phyloP scores from a whole-genome alignment of 2,113 vertebrate species.

The Brachyhypopomus gauderio region DNA sequence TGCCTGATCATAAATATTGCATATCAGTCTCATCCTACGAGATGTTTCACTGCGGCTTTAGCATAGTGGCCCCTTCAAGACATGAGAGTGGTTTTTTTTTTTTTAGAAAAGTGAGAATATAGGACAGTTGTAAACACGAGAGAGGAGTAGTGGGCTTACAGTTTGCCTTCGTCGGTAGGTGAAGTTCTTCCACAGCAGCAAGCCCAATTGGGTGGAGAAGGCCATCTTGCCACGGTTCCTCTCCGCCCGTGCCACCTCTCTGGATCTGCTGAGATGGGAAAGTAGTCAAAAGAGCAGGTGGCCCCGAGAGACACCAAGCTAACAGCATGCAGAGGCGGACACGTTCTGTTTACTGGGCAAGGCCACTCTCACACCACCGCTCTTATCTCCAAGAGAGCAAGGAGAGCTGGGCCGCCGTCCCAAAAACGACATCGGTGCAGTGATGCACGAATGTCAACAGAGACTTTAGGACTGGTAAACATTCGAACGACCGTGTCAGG shows the following conservation, averaged over 20 bases:
- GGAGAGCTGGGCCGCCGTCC: not conserved
- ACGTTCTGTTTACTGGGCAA: slow-evolving; percentile 7
- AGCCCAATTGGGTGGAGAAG: slow-evolving; percentile 88
- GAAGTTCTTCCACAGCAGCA: slow-evolving; percentile 98
- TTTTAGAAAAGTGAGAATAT: not conserved
- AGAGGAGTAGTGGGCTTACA: slow-evolving; percentile 72
- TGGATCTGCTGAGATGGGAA: slow-evolving; percentile 72
- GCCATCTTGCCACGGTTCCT: slow-evolving; percentile 80
- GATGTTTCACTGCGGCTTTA: too few species aligned
- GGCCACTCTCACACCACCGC: not conserved
- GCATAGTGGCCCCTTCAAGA: too few species aligned
- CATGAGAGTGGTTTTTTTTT: not conserved
- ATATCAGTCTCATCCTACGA: too few species aligned
- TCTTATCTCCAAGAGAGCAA: not conserved
- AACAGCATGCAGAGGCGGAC: not conserved
- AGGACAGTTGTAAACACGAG: not conserved
- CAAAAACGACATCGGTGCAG: slow-evolving; percentile 16
- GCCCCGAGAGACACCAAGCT: too few species aligned
- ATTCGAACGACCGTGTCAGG: slow-evolving; percentile 29
- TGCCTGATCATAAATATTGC: too few species aligned
- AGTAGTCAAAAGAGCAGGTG: not conserved
- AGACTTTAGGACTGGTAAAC: slow-evolving; percentile 63
- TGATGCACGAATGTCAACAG: slow-evolving; percentile 61
- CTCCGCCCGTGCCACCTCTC: slow-evolving; percentile 73
- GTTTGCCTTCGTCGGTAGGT: slow-evolving; percentile 93